Conservation (phyloP, 2,888 invertebrate species). For the Acanthosepion lycidas region DNA sequence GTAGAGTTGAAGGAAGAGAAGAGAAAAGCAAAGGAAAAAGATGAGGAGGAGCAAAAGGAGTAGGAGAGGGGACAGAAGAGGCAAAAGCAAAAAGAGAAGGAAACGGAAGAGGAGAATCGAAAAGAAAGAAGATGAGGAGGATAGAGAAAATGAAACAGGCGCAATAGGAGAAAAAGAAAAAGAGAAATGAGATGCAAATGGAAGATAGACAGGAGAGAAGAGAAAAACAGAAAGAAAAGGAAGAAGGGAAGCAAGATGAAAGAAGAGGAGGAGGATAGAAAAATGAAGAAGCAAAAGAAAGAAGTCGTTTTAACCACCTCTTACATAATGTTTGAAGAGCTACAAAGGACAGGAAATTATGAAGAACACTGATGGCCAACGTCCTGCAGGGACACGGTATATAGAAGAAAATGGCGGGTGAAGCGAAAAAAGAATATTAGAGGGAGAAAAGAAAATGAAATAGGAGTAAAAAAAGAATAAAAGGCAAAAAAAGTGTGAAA, state of each 20-base stretch:
- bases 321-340: background rate
- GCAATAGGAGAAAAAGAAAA: background rate
- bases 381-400: no score
- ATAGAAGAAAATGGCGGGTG: no score
- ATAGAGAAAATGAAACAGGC: background rate
- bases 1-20: background rate
- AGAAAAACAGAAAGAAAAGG: background rate
- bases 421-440: no score
- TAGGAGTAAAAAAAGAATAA: no score
- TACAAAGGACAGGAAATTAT: no score
- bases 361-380: no score
- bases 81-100: no score
- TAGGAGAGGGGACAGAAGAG: no score
- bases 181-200: background rate
- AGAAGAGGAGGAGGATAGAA: background rate
- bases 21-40: background rate
- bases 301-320: background rate
- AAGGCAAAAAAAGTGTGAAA: no score
- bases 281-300: background rate
- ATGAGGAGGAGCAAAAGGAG: no score
- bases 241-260: background rate
- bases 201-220: background rate
- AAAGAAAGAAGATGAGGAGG: background rate
- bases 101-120: no score
- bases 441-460: no score